Base-by-base conservation (phyloP, 2,888 invertebrate genomes). In the Celastrina argiolus region DNA sequence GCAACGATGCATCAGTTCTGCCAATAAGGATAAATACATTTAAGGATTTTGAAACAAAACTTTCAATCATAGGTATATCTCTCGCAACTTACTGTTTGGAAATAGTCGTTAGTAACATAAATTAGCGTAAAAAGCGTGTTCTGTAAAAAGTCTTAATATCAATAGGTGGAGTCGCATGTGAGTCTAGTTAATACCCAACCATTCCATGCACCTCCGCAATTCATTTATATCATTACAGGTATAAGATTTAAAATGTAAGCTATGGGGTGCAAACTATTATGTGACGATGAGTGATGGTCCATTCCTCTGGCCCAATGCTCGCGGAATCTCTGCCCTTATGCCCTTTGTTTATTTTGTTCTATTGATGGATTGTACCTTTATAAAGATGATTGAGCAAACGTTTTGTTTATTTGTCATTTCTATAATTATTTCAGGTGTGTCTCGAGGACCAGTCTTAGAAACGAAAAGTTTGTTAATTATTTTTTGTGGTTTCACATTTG, bases 251-350 rank as follows among this genome's bases (percentile, higher is more conserved):
- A 81, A 81, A 78, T 75, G 78, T 82, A 83, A 87, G 83, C 85
- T 82, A 88, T 87, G 80, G 88, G 87, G 88, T 87, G 89, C 84
- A 87, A 89, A 89, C 84, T 87, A 87, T 87, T 87, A 85, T 86
- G 84, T 83, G 86, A 88, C 83, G 84, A 85, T 89, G 88, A 90
- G 78, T 88, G 87, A 90, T 89, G 87, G 81, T 81, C 73, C 72
- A 75, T 87, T 82, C 84, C 84, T 81, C 81, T 82, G 83, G 85
- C 82, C 84, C 84, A 85, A 83, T 88, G 88, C 88, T 83, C 84
- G 88, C 89, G 85, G 84, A 87, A 85, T 88, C 81, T 83, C 78
- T 82, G 79, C 82, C 83, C 86, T 80, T 63, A 63, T 69, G 73
- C 70, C 69, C 72, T 74, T 75, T 73, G 66, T 74, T 73, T 65